Conservation (phyloP, 1,140 invertebrate species). For the Solenopsis invicta region DNA sequence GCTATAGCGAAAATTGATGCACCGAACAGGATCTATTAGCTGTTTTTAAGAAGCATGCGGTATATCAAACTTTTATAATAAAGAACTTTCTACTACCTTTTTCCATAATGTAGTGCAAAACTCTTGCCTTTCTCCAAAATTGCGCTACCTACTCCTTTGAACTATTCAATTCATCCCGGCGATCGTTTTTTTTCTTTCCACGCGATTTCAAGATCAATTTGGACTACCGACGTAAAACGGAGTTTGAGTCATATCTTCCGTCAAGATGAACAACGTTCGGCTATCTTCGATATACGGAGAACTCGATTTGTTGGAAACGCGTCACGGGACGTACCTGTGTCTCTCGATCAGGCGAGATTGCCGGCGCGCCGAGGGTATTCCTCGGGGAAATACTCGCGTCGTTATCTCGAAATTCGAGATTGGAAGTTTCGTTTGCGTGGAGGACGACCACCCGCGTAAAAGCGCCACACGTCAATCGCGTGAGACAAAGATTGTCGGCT, state of each 20-base stretch:
- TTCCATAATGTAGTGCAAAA: not conserved
- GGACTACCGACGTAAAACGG: conserved; percentile 16
- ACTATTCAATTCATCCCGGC: not conserved
- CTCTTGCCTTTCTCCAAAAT: not conserved
- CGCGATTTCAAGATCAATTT: conserved; percentile 35
- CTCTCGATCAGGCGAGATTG: conserved; percentile 69
- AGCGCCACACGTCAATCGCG: conserved; percentile 11
- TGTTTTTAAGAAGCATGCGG: not conserved
- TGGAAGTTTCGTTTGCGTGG: conserved; percentile 51
- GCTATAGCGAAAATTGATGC: not conserved
- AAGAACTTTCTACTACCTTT: not conserved
- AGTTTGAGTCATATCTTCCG: conserved; percentile 48
- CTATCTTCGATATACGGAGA: conserved; percentile 17
- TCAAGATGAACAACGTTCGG: conserved; percentile 10
- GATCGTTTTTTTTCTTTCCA: conserved; percentile 7
- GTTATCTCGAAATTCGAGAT: conserved; percentile 69
- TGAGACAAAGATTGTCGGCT: conserved; percentile 13
- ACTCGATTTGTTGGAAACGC: conserved; percentile 62
- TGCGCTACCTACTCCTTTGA: not conserved
- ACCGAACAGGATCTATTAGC: not conserved
- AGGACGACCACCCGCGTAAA: conserved; percentile 34
- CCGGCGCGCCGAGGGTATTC: conserved; percentile 36
- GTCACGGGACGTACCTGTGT: conserved; percentile 52
- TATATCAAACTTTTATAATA: conserved; percentile 24
- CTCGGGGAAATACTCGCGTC: conserved; percentile 68